These are phyloP conservation scores for Todus mexicanus DNA, from an alignment of 2,797 vertebrate species.

Conservation along the genomic window DNA sequence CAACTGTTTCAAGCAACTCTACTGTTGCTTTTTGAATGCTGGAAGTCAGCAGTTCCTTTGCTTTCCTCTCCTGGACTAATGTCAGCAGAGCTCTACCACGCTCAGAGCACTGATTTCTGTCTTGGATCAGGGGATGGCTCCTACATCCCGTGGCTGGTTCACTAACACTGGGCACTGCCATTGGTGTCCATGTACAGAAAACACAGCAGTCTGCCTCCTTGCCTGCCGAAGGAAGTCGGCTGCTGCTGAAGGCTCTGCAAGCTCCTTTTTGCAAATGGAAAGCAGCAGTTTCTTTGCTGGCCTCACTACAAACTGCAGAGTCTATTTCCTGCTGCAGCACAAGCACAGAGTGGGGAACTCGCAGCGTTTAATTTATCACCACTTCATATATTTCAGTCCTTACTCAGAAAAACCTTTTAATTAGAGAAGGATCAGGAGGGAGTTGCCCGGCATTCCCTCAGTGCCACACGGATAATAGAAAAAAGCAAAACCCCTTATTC, in stretches of 20 bases:
- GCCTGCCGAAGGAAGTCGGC: fast-evolving
- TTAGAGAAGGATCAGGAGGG: constrained; percentile 59
- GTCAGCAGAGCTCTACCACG: neutral
- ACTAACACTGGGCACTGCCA: neutral
- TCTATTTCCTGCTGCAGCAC: constrained; percentile 24
- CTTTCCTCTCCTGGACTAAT: neutral
- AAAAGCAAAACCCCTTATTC: constrained; percentile 50
- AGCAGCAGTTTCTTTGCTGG: neutral
- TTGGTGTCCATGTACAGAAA: neutral
- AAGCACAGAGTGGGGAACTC: neutral
- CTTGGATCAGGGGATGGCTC: neutral
- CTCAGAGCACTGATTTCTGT: neutral
- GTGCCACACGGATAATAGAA: neutral
- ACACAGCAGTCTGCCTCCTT: neutral
- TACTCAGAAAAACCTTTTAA: constrained; percentile 64
- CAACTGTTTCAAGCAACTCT: neutral
- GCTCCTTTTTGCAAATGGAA: neutral
- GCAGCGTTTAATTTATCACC: constrained; percentile 26
- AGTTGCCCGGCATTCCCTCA: constrained; percentile 17
- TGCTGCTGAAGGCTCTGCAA: neutral
- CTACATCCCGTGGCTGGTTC: fast-evolving
- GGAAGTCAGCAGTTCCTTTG: neutral
- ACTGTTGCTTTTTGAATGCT: neutral
- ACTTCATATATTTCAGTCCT: constrained; percentile 35
- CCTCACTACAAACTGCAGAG: neutral